phyloP scores from a whole-genome alignment of 64 coral and sea anemone genomes.

The Anthopleura sola region DNA sequence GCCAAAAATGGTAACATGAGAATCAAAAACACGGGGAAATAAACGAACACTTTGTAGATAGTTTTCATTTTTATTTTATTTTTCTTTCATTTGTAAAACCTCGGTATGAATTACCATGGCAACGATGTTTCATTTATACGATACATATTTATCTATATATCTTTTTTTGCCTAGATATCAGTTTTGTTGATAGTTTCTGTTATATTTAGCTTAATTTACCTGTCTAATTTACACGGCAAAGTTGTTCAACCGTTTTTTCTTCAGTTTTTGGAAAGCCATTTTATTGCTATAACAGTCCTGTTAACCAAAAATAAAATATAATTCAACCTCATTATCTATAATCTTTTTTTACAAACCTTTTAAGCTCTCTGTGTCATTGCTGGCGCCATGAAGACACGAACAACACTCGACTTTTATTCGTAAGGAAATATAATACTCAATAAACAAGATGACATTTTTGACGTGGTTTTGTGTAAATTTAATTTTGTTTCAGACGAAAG shows the following conservation, averaged over 20 bases:
- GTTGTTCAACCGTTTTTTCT: background rate
- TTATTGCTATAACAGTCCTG: no score
- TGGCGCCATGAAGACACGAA: no score
- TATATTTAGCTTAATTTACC: background rate
- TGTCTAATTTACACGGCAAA: no score
- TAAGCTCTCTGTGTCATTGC: no score
- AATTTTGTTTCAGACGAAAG: constrained; percentile 45
- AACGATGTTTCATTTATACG: background rate
- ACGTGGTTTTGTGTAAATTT: background rate
- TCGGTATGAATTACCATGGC: background rate
- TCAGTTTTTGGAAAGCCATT: background rate
- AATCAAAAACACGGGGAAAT: background rate
- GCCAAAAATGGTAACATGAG: background rate
- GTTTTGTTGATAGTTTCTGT: background rate
- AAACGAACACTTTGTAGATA: no score
- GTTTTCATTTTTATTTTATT: background rate
- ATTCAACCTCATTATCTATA: no score
- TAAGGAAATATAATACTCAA: background rate
- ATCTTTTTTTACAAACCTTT: no score
- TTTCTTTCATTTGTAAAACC: background rate
- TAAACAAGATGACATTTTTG: background rate
- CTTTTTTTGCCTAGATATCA: background rate
- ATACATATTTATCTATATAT: background rate
- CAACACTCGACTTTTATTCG: background rate
- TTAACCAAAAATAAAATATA: no score